Conservation (phyloP, 2,888 invertebrate genomes). For the Macaria liturata region DNA sequence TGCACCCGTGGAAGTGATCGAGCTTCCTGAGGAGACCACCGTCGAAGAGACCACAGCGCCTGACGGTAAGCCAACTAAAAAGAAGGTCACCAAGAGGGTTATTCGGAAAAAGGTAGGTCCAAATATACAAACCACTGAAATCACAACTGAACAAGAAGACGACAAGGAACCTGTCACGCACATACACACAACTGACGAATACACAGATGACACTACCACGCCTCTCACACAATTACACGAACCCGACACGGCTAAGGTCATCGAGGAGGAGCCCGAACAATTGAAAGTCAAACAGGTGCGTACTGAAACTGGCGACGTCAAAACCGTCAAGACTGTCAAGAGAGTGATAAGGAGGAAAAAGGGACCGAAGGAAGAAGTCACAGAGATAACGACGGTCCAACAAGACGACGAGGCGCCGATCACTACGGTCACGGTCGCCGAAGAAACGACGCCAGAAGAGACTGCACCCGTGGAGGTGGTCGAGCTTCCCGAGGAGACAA, state of each 20-base stretch:
- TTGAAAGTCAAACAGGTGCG: slow-evolving; percentile 36
- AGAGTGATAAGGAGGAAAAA: slow-evolving; percentile 55
- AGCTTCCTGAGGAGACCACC: slow-evolving; percentile 49
- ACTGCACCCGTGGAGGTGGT: slow-evolving; percentile 40
- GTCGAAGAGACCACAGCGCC: slow-evolving; percentile 35
- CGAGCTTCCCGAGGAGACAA: slow-evolving; percentile 56
- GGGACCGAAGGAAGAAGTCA: slow-evolving; percentile 48
- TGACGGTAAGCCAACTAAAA: slow-evolving; percentile 46
- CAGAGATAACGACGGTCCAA: slow-evolving; percentile 66
- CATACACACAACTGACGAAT: slow-evolving; percentile 19
- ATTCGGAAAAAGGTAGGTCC: slow-evolving; percentile 67
- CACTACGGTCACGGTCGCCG: slow-evolving; percentile 42
- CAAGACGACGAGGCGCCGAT: slow-evolving; percentile 59
- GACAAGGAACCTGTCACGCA: slow-evolving; percentile 34
- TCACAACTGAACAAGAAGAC: slow-evolving; percentile 49
- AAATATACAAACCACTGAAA: slow-evolving; percentile 55
- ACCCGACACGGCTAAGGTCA: slow-evolving; percentile 44
- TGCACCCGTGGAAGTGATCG: slow-evolving; percentile 46
- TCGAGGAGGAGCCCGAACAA: slow-evolving; percentile 45
- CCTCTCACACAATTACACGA: slow-evolving; percentile 39
- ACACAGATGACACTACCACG: slow-evolving; percentile 45
- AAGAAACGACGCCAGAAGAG: slow-evolving; percentile 39
- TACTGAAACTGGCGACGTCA: slow-evolving; percentile 49
- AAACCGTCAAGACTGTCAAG: slow-evolving; percentile 43
- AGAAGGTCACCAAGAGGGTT: slow-evolving; percentile 57